A percentile compares a stretch with the other conserved stretches of the same genome.
Conservation (phyloP, 1,140 invertebrate genomes). For the Anoplolepis gracilipes region DNA sequence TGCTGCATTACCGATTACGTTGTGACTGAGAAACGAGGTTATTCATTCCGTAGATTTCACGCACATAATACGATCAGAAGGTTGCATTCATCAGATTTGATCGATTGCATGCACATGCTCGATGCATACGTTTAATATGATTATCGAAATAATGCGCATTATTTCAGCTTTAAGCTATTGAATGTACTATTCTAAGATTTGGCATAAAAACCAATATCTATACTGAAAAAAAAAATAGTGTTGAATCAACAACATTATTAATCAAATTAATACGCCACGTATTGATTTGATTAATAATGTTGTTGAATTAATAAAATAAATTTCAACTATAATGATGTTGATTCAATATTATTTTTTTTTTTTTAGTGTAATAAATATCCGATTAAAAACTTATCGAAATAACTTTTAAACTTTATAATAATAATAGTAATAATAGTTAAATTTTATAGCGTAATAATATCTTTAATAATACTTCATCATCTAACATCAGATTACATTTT, state of each 20-base stretch:
- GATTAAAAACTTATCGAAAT: neutral
- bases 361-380: neutral
- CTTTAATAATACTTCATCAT: neutral
- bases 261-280: too few relatives aligned
- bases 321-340: too few relatives aligned
- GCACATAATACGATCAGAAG: conserved; percentile 43
- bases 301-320: too few relatives aligned
- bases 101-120: conserved; percentile 1
- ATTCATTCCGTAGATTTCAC: conserved; percentile 45
- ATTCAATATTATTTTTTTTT: too few relatives aligned
- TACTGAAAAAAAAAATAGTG: too few relatives aligned
- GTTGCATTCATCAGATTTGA: conserved; percentile 45
- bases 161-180: neutral
- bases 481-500: neutral
- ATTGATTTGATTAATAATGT: too few relatives aligned
- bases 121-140: conserved; percentile 3
- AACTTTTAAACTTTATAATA: neutral
- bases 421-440: neutral
- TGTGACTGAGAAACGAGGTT: conserved; percentile 33
- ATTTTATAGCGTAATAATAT: neutral
- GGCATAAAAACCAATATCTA: neutral
- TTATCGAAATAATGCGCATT: conserved; percentile 37
- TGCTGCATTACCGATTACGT: conserved; percentile 17
- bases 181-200: neutral
- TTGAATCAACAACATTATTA: too few relatives aligned